Evolutionary conservation across 2,888 invertebrate genomes (phyloP).

Genomic region (Diploptera punctata): DNA sequence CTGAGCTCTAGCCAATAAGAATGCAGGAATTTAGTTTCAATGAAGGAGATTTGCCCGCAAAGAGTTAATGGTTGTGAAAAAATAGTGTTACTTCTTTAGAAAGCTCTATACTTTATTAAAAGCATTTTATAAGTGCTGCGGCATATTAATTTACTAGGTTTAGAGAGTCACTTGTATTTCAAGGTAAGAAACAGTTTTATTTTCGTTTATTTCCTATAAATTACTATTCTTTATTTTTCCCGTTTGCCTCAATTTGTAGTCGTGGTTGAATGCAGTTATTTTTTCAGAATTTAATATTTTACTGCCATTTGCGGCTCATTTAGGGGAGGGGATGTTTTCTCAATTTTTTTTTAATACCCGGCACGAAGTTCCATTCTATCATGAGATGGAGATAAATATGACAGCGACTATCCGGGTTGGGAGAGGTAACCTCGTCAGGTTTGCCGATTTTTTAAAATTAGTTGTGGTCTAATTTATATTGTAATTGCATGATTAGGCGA

Average conservation of each 20-base stretch:
- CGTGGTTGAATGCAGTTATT: slow-evolving; percentile 9
- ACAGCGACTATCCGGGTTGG: slow-evolving; percentile 20
- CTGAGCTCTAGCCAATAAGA: slow-evolving; percentile 52
- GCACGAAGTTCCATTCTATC: neutral
- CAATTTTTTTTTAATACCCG: neutral
- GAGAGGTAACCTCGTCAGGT: slow-evolving; percentile 19
- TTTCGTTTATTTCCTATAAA: neutral
- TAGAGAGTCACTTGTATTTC: neutral
- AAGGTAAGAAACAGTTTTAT: slow-evolving; percentile 25
- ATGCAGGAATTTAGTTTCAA: slow-evolving; percentile 44
- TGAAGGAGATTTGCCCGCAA: slow-evolving; percentile 43
- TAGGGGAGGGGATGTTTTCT: neutral
- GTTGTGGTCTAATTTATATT: neutral
- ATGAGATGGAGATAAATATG: slow-evolving; percentile 22
- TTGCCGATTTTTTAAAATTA: slow-evolving; percentile 4
- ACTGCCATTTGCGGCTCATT: slow-evolving; percentile 19
- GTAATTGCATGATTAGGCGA: slow-evolving; percentile 6
- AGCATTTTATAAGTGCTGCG: slow-evolving; percentile 18
- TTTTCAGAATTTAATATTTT: slow-evolving; percentile 19
- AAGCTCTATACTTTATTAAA: neutral
- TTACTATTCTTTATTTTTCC: slow-evolving; percentile 1
- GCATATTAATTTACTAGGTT: neutral
- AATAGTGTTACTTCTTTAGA: slow-evolving; percentile 13
- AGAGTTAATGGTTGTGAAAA: slow-evolving; percentile 35
- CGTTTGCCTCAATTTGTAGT: neutral